Base-by-base conservation (phyloP, 2,888 invertebrate species). In the Tortricodes alternella region DNA sequence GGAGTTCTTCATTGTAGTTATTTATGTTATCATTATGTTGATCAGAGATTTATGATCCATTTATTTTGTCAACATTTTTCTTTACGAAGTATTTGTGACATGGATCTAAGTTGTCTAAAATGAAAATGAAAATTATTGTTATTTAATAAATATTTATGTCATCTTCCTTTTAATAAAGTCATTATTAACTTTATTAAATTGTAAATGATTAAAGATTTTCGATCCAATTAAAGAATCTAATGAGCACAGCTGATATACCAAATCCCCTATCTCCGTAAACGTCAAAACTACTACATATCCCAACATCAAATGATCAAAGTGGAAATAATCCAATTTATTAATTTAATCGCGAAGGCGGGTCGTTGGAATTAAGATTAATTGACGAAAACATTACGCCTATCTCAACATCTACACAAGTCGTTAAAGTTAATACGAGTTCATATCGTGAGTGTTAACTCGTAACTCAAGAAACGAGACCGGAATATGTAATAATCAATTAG, bases 341-440 rank as follows among this genome's bases (percentile, higher is more conserved):
- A 55, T 49, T 55, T 35, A 43, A 49, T 37, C 48, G 35, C 15
- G 19, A 46, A 55, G 13, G 65, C 60, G 58, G 48, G n/a, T n/a
- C n/a, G n/a, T 55, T 58, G 38, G 57, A 53, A 58, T 63, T 43
- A 58, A 58, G 59, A 56, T 51, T 60, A 63, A 63, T 63, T 48
- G 46, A 53, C 53, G 37, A 53, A 46, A 58, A 59, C 59, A 60
- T 59, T 46, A 50, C 49, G 18, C 38, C 57, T 73, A 69, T 70
- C 73, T 64, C 68, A 58, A 62, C 68, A 78, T 80, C 74, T 71
- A 39, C 63, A 60, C 65, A 73, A 77, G 53, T 27, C 46, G 79
- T 83, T 80, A 80, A 70, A 65, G 67, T 62, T 73, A 73, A 75
- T 73, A 74, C 67, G 66, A n/a, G 70, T 71, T 67, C 70, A 71